Conservation (phyloP, 2,888 invertebrate species). For the Archips xylosteana region DNA sequence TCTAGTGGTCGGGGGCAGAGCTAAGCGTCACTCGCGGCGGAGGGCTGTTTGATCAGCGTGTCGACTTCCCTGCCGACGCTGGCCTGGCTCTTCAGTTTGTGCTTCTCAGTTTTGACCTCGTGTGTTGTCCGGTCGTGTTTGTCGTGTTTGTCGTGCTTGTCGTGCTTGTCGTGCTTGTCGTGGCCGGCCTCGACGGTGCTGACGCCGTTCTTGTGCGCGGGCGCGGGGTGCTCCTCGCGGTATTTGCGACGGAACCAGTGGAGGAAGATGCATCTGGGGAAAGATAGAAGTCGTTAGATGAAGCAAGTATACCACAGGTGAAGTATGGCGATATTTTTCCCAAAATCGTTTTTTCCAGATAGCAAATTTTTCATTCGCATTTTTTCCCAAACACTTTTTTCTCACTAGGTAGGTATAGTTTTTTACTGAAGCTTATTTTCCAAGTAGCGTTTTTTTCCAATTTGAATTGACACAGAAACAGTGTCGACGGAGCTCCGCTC, state of each 20-base stretch:
- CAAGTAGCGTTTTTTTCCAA: too few relatives aligned
- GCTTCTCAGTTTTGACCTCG: conserved; percentile 55
- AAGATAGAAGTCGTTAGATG: too few relatives aligned
- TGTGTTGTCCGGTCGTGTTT: conserved; percentile 45
- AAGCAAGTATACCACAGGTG: too few relatives aligned
- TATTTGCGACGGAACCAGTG: conserved; percentile 85
- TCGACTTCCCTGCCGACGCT: conserved; percentile 86
- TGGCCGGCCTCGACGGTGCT: conserved; percentile 78
- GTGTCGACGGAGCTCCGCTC: too few relatives aligned
- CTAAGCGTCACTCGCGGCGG: conserved; percentile 78
- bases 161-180: conserved; percentile 44
- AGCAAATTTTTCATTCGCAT: too few relatives aligned
- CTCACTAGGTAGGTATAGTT: too few relatives aligned
- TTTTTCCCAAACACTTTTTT: too few relatives aligned
- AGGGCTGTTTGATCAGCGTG: conserved; percentile 82
- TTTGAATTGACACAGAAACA: too few relatives aligned
- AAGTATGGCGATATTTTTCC: too few relatives aligned
- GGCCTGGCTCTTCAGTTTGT: conserved; percentile 72
- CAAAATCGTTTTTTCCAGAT: too few relatives aligned
- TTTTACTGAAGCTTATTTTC: too few relatives aligned
- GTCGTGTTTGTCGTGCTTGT: conserved; percentile 42
- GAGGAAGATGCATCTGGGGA: conserved; percentile 87
- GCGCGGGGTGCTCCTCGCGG: conserved; percentile 71
- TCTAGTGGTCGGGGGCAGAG: conserved; percentile 51
- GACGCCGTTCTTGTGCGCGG: conserved; percentile 77